Evolutionary conservation across 2,888 invertebrate genomes (phyloP), one percentile per base, ranked within the genome.

Genomic region (Rapana venosa): DNA sequence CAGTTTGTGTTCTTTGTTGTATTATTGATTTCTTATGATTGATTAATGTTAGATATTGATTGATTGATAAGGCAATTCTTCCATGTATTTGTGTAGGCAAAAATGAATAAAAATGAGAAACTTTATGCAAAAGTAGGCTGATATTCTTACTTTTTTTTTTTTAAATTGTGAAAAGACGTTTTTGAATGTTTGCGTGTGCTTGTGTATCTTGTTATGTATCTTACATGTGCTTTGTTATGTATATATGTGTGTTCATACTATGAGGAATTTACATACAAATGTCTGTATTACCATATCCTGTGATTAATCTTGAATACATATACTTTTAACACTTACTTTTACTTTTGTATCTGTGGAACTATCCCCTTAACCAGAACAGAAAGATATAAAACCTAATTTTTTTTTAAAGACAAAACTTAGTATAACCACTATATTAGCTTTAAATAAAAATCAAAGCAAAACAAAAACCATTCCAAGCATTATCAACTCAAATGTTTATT

Each of bases 261-360:
- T 47, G 47, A 47, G 47, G 47, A 47, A 47, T 47, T 47, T 47
- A 47, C 47, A 47, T 47, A 8, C 47, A 47, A 47, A 47, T 47
- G 6, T 74, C 74, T n/a, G 74, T n/a, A 74, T 26, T 11, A 74
- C 26, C n/a, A 5, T 74, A n/a, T n/a, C 5, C 74, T 74, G n/a
- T 74, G 74, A 74, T 74, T 74, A n/a, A 74, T 74, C n/a, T 47
- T 47, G 13, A 74, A 74, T n/a, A n/a, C n/a, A 74, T n/a, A n/a
- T 61, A 61, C 15, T 61, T n/a, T 74, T 11, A 26, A n/a, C n/a
- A 6, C 74, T 74, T 74, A 74, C 70, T 26, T 26, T 70, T 70
- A 8, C 20, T 70, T 70, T n/a, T n/a, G n/a, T n/a, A n/a, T 11
- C 26, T 26, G 6, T n/a, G n/a, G n/a, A 11, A 11, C n/a, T 11